These are phyloP conservation scores for Solenodon paradoxus DNA, from an alignment of 2,113 vertebrate species.

Conservation along the genomic window DNA sequence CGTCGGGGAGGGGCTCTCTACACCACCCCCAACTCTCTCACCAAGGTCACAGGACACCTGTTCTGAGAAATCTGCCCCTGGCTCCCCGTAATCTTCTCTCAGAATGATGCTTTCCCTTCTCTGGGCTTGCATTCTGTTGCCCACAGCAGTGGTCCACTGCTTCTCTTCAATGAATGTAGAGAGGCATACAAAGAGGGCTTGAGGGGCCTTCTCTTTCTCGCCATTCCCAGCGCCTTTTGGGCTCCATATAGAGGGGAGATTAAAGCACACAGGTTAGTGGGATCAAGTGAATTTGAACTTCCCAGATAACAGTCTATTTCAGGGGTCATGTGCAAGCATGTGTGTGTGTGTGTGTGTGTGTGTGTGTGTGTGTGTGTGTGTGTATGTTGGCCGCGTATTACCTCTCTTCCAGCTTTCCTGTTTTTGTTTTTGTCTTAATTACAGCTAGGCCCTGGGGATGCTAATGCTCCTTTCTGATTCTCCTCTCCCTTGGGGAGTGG, in stretches of 20 bases:
- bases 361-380: neutral
- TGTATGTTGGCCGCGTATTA: neutral
- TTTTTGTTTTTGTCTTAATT: slow-evolving; percentile 31
- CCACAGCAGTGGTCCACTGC: too few species aligned
- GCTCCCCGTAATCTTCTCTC: too few species aligned
- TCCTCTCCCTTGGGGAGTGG: slow-evolving; percentile 42
- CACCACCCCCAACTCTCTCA: neutral
- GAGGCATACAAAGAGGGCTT: too few species aligned
- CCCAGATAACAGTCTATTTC: neutral
- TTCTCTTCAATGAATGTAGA: too few species aligned
- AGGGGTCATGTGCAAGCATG: neutral
- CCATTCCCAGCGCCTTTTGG: neutral
- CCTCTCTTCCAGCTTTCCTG: neutral
- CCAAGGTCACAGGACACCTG: neutral
- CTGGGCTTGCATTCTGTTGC: too few species aligned
- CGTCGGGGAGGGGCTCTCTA: neutral
- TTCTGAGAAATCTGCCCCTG: neutral
- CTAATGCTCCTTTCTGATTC: slow-evolving; percentile 61
- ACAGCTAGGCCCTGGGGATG: slow-evolving; percentile 51
- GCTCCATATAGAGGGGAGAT: neutral
- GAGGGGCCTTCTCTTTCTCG: neutral
- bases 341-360: neutral
- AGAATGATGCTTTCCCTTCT: neutral
- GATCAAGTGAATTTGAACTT: slow-evolving; percentile 9
- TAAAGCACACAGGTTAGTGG: neutral